These are phyloP conservation scores for Drosophila kikkawai DNA, from an alignment of 1,140 invertebrate genomes.

Conservation along the genomic window DNA sequence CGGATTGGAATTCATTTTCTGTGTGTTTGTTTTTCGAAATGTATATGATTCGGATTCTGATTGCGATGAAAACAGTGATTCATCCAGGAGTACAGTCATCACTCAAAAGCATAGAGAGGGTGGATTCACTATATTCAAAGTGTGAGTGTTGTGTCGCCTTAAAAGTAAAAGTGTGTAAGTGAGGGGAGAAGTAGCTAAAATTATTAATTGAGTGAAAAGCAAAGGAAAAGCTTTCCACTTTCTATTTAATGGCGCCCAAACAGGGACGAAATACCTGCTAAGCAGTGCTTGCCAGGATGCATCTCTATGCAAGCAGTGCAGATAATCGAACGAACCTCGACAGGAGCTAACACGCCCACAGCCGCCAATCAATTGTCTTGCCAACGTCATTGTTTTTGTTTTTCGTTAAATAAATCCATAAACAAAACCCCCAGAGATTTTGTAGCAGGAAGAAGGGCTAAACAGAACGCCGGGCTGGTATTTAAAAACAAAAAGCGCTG, in stretches of 20 bases:
- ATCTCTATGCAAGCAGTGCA: background rate
- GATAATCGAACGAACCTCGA: background rate
- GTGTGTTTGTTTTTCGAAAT: conserved; percentile 33
- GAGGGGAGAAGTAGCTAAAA: background rate
- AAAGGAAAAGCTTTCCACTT: background rate
- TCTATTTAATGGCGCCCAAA: conserved; percentile 1
- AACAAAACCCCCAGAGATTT: conserved; percentile 17
- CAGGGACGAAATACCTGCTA: background rate
- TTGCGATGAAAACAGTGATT: conserved; percentile 43
- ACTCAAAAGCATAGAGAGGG: background rate
- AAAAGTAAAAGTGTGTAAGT: conserved; percentile 1
- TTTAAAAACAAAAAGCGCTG: conserved; percentile 71
- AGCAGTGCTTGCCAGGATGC: background rate
- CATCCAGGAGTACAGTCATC: conserved; percentile 48
- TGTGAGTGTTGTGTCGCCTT: background rate
- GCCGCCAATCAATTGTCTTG: background rate
- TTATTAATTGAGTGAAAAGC: background rate
- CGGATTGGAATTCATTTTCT: conserved; percentile 49
- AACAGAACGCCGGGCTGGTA: conserved; percentile 18
- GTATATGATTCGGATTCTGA: conserved; percentile 58
- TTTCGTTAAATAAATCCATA: conserved; percentile 1
- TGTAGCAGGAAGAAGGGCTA: conserved; percentile 21
- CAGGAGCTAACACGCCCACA: conserved; percentile 12
- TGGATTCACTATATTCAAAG: background rate
- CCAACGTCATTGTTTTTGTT: conserved; percentile 1